A percentile compares a stretch with the other conserved stretches of the same genome.
These are phyloP conservation scores for Stegastes partitus DNA, from an alignment of 2,113 vertebrate genomes.

Conservation along the genomic window DNA sequence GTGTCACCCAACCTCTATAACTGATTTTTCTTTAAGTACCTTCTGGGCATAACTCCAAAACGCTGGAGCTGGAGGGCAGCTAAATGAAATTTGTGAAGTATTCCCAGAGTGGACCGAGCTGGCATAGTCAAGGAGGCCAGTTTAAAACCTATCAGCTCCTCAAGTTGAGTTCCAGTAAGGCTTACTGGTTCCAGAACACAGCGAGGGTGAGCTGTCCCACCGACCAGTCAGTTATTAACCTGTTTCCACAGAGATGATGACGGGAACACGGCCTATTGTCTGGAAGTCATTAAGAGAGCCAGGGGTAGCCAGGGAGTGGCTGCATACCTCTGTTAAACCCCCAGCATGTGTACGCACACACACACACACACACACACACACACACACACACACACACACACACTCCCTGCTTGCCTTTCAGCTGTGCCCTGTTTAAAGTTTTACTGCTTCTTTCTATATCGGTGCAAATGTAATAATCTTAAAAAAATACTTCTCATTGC, in stretches of 20 bases:
- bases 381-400: slow-evolving; percentile 28
- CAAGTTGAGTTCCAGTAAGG: slow-evolving; percentile 41
- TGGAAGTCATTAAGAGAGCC: slow-evolving; percentile 86
- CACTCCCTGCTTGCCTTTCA: slow-evolving; percentile 16
- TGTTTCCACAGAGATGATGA: slow-evolving; percentile 84
- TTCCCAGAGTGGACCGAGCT: slow-evolving; percentile 44
- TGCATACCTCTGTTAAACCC: slow-evolving; percentile 79
- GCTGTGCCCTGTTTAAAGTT: slow-evolving; percentile 15
- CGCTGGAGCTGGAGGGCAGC: slow-evolving; percentile 23
- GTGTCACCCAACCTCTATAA: slow-evolving; percentile 43
- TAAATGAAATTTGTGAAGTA: slow-evolving; percentile 33
- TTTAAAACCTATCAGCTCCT: slow-evolving; percentile 20
- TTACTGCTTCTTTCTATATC: neutral
- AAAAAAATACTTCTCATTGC: neutral
- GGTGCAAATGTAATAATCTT: neutral
- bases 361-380: slow-evolving; percentile 35
- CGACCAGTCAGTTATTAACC: slow-evolving; percentile 81
- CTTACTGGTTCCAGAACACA: slow-evolving; percentile 54
- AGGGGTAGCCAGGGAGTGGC: slow-evolving; percentile 82
- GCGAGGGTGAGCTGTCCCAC: slow-evolving; percentile 61
- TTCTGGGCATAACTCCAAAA: slow-evolving; percentile 45
- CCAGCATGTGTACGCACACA: slow-evolving; percentile 42
- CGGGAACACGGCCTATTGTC: slow-evolving; percentile 81
- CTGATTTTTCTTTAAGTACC: slow-evolving; percentile 26
- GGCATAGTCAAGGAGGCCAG: slow-evolving; percentile 15